Evolutionary conservation across 2,888 invertebrate species (phyloP), one percentile per base, ranked within the genome.

Genomic region (Falcaria lacertinaria): DNA sequence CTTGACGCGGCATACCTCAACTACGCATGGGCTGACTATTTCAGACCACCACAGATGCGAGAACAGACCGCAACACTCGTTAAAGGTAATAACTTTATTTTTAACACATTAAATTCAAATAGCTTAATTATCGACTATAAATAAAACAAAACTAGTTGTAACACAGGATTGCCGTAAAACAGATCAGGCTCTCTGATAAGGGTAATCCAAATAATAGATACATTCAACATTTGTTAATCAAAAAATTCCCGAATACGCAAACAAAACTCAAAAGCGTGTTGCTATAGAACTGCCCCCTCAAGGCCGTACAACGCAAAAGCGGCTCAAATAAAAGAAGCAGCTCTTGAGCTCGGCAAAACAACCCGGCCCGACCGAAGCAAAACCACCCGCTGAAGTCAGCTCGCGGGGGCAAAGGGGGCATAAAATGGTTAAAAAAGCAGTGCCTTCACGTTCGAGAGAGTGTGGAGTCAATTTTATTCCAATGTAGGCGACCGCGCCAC

Each of bases 1-100:
- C 81, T 97, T 58, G 97, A 97, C 69, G 94, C 95, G 1, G 94
- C 95, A 4, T 96, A 95, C 76, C 91, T 96, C 81, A 93, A 93
- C 63, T 95, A 95, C 74, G 92, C 94, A 36, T 93, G 93, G 87
- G 91, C 89, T 0, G 95, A 95, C 69, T 95, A 94, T 74, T 93
- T 95, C 77, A 85, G 91, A 64, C 89, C 89, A 45, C 91, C 90
- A 3, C 89, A 88, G 40, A 68, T 80, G 60, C 72, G 82, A 49
- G 81, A 85, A 32, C 73, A 72, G 44, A 57, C 77, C 19, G 70
- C 79, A 32, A 44, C 91, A 2, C 79, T 94, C 50, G 80, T 93
- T 36, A 94, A 94, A 92, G 92, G 92, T 91, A 76, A 52, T 39
- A 41, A 36, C 44, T 48, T 48, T 51, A 47, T 60, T 15, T 25